Evolutionary conservation across 2,888 invertebrate genomes (phyloP).

Genomic region (Eilema sororculum): DNA sequence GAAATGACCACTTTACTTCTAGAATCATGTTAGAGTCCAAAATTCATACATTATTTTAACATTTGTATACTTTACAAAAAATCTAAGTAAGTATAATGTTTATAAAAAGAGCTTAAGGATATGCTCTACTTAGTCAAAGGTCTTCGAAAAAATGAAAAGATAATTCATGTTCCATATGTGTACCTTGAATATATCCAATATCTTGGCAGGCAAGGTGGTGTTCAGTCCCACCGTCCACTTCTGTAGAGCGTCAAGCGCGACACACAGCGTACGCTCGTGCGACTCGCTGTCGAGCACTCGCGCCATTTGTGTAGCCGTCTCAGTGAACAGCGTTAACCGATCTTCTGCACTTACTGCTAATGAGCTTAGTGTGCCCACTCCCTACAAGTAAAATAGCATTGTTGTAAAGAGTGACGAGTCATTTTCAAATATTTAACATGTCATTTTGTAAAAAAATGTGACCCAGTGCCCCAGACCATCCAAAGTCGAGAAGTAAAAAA

Average conservation of each 20-base stretch:
- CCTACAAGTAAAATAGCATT: constrained; percentile 51
- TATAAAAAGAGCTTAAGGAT: neutral
- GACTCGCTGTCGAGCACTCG: constrained; percentile 95
- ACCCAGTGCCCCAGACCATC: no score
- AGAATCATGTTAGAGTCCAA: neutral
- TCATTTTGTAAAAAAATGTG: no score
- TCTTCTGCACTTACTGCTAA: constrained; percentile 89
- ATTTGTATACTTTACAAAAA: neutral
- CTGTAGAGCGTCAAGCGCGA: constrained; percentile 93
- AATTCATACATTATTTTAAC: neutral
- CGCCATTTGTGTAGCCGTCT: constrained; percentile 89
- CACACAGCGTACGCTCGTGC: constrained; percentile 95
- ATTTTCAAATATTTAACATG: no score
- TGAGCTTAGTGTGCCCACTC: constrained; percentile 70
- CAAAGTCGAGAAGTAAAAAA: no score
- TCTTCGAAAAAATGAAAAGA: neutral
- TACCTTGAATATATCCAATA: constrained; percentile 63
- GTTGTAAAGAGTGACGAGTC: neutral
- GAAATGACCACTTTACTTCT: neutral
- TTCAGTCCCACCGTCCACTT: constrained; percentile 89
- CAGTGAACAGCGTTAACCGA: constrained; percentile 85
- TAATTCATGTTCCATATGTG: neutral
- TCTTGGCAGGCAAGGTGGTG: constrained; percentile 54
- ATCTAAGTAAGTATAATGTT: neutral
- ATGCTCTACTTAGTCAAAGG: neutral